A percentile compares a stretch with the other conserved stretches of the same genome.
Conservation (phyloP, 2,113 vertebrate genomes). For the Delphinapterus leucas region DNA sequence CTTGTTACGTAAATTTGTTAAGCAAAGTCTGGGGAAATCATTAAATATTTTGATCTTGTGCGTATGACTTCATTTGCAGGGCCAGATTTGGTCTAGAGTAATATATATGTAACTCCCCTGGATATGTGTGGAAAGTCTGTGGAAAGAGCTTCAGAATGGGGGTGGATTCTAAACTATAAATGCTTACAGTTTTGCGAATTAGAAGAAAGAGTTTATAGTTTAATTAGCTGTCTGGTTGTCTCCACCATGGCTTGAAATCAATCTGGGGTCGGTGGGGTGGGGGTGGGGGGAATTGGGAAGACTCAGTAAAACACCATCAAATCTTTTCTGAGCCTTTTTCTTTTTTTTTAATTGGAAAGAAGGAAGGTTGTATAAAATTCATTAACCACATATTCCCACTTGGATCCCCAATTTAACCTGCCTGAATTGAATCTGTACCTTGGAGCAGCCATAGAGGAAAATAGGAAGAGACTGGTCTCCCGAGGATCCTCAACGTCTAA, state of each 20-base stretch:
- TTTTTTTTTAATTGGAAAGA: constrained; percentile 36
- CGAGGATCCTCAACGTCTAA: neutral
- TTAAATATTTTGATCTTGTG: constrained; percentile 12
- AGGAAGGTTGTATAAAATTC: constrained; percentile 28
- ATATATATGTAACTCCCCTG: neutral
- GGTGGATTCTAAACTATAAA: neutral
- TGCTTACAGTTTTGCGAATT: neutral
- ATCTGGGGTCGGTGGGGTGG: neutral
- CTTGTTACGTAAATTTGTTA: neutral
- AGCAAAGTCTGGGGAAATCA: neutral
- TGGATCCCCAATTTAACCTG: constrained; percentile 25
- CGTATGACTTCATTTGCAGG: neutral
- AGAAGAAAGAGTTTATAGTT: constrained; percentile 3
- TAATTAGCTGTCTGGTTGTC: constrained; percentile 7
- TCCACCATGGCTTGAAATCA: neutral
- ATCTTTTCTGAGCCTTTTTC: neutral
- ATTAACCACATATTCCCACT: constrained; percentile 52
- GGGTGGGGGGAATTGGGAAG: neutral
- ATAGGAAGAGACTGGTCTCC: neutral
- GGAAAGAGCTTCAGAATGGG: neutral
- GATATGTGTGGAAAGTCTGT: neutral
- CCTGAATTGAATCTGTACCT: constrained; percentile 34
- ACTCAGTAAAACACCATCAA: neutral
- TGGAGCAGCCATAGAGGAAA: neutral
- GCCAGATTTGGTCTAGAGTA: neutral